Conservation (phyloP, 2,113 vertebrate genomes). For the Cercocebus atys region DNA sequence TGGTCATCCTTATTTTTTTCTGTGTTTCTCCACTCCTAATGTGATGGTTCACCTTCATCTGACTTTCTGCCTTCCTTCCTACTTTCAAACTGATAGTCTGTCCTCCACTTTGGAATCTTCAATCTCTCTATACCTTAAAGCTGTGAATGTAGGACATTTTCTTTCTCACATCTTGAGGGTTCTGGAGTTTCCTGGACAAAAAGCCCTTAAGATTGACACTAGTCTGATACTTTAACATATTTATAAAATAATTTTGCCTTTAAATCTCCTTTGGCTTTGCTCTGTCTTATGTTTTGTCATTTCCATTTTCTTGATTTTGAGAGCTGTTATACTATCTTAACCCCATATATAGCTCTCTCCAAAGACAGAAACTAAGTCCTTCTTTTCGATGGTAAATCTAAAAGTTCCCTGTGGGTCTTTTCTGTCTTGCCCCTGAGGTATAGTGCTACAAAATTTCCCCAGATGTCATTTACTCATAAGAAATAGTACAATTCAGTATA, state of each 20-base stretch:
- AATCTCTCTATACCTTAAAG: neutral
- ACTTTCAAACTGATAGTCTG: neutral
- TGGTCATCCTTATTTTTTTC: neutral
- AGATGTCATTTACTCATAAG: neutral
- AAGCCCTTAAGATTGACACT: neutral
- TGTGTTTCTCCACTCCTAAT: neutral
- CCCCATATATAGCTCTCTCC: neutral
- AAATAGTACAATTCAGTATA: neutral
- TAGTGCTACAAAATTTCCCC: neutral
- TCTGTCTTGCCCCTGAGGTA: neutral
- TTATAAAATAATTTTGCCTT: neutral
- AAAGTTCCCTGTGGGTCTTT: neutral
- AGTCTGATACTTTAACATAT: neutral
- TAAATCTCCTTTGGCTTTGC: neutral
- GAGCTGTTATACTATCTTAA: neutral
- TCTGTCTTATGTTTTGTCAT: neutral
- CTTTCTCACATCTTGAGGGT: neutral
- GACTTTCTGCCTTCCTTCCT: neutral
- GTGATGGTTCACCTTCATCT: neutral
- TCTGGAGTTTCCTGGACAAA: neutral
- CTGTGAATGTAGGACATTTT: neutral
- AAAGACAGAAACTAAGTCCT: neutral
- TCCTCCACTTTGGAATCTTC: neutral
- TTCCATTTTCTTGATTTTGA: neutral
- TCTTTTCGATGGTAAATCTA: neutral